A percentile compares a stretch with the other conserved stretches of the same genome.
Evolutionary conservation across 2,888 invertebrate genomes (phyloP).

Genomic region (Chelonus formosanus): DNA sequence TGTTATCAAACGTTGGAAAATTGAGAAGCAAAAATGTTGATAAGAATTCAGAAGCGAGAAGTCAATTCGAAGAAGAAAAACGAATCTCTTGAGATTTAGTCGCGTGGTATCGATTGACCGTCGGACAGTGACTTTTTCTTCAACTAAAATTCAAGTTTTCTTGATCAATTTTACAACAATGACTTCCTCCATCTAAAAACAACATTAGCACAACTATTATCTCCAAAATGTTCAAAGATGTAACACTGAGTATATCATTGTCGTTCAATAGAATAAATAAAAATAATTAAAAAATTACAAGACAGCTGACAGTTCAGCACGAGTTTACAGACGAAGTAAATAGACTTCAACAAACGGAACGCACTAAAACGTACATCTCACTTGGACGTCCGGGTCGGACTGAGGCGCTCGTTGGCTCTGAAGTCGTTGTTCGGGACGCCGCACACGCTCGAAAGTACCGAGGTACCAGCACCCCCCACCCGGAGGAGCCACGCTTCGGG

Average conservation of each 20-base stretch:
- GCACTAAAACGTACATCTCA: constrained; percentile 46
- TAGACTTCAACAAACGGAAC: constrained; percentile 1
- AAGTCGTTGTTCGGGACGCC: constrained; percentile 43
- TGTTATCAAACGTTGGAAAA: background rate
- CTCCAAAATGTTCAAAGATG: too few relatives aligned
- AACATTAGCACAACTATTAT: background rate
- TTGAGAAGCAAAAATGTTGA: constrained; percentile 28
- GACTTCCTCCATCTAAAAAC: background rate
- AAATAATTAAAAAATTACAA: background rate
- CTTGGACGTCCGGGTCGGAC: constrained; percentile 63
- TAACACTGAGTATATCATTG: too few relatives aligned
- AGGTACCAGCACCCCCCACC: constrained; percentile 57
- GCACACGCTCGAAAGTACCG: constrained; percentile 42
- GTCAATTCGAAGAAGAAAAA: constrained; percentile 36
- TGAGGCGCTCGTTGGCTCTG: constrained; percentile 49
- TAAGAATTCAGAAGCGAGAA: constrained; percentile 37
- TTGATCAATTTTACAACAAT: constrained; percentile 1
- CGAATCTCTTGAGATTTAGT: constrained; percentile 38
- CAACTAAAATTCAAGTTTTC: background rate
- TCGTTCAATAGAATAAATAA: background rate
- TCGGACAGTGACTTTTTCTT: constrained; percentile 2
- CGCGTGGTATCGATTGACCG: constrained; percentile 59
- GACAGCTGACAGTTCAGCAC: background rate
- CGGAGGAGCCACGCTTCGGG: constrained; percentile 56
- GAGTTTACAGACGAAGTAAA: background rate